Conservation (phyloP, 2,113 vertebrate genomes). For the Oncorhynchus mykiss region DNA sequence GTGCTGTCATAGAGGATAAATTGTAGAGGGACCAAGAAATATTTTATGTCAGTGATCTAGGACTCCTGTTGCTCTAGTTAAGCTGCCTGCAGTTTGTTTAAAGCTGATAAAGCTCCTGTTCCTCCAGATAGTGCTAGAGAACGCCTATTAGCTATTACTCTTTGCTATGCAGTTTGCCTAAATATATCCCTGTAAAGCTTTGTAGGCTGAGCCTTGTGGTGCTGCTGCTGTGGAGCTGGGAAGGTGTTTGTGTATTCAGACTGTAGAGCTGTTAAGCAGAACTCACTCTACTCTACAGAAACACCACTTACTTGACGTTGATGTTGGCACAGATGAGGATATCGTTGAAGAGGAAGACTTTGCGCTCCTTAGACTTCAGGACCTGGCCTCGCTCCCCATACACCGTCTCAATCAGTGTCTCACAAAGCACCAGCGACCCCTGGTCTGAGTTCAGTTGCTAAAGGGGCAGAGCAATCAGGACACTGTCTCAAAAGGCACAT, state of each 20-base stretch:
- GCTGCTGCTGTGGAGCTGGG: constrained; percentile 10
- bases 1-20: constrained; percentile 61
- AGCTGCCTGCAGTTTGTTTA: constrained; percentile 65
- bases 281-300: neutral
- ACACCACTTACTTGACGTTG: constrained; percentile 87
- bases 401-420: constrained; percentile 91
- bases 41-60: constrained; percentile 63
- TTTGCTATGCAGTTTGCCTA: constrained; percentile 53
- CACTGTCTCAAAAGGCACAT: constrained; percentile 37
- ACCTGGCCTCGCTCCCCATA: constrained; percentile 91
- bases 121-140: constrained; percentile 54
- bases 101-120: constrained; percentile 42
- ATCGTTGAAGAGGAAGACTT: constrained; percentile 92
- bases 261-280: constrained; percentile 6
- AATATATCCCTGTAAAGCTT: constrained; percentile 50
- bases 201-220: neutral
- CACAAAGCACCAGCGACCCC: constrained; percentile 88
- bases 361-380: constrained; percentile 93
- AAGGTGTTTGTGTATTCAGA: constrained; percentile 14
- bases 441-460: constrained; percentile 82
- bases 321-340: constrained; percentile 92
- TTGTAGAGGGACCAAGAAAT: constrained; percentile 54
- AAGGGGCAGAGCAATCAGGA: constrained; percentile 55
- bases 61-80: constrained; percentile 58
- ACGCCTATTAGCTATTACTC: constrained; percentile 47